Base-by-base conservation (phyloP, 2,797 vertebrate species). In the Epinephelus malabaricus region DNA sequence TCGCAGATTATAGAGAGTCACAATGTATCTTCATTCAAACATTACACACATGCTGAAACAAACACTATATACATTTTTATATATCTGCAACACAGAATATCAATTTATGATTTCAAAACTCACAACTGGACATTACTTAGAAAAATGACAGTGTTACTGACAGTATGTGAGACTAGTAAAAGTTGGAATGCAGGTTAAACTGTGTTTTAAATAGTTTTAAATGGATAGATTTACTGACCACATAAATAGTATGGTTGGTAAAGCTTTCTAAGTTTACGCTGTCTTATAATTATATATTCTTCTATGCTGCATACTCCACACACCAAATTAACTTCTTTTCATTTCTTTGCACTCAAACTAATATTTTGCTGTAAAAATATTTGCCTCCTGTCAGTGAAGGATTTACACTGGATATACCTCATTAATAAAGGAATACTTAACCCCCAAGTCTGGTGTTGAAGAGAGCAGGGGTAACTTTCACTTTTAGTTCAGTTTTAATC, bases 231-330 rank as follows among this genome's bases (percentile, higher is more conserved):
- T 34, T 34, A 34, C 34, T 34, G 34, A 34, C 34, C 34, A 45
- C 53, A 21, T 40, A 27, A 25, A 59, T 43, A 43, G 17, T 59
- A 25, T 30, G 51, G 34, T 25, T 2, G 9, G 30, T 40, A 30
- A 58, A 56, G 40, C 56, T 59, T 67, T 76, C 45, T 4, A 5
- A n/a, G 15, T 5, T 53, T 9, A 34, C 1, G 19, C 14, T 46
- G 6, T 34, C 6, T n/a, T 51, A 59, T 5, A 50, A 30, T 27
- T 27, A 27, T 15, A 27, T 34, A 60, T 8, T 34, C 34, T 34
- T 34, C 34, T 34, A 43, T n/a, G 30, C 59, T 72, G 11, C 47
- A n/a, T 21, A 63, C 7, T 64, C 46, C 30, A 60, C 55, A 67
- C 13, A 34, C 8, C 62, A 61, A 21, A 60, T 21, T 23, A 51